Evolutionary conservation across 2,888 invertebrate species (phyloP), one percentile per base, ranked within the genome.

Genomic region (Apoderus coryli): DNA sequence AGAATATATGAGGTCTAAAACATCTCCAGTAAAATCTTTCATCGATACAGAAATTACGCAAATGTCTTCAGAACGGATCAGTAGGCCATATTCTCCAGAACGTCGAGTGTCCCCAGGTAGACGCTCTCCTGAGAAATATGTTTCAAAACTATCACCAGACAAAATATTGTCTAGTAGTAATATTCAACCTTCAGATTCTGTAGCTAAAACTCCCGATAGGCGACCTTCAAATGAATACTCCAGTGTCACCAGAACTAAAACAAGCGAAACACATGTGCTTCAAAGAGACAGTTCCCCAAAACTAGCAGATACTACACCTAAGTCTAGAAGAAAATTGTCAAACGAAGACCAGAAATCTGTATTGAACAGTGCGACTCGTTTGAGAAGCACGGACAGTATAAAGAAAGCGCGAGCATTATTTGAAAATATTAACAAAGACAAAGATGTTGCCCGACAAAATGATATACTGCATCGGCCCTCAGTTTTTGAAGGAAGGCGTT

Each of bases 381-480:
- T 69, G 14, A 62, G 67, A 27, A 69, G 67, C 41, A 69, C 67
- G 25, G 73, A 74, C 42, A 70, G 70, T n/a, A 72, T 77, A 1
- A 67, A 70, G 28, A 71, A 72, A 53, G 77, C 78, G 1, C 77
- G 76, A 53, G 72, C 69, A 22, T 50, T 77, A 19, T 77, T 77
- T 54, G 77, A 78, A 57, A 75, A 67, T 37, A 69, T 72, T 38
- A 34, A 33, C 15, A 59, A 62, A 39, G 45, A 47, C 13, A 45
- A 47, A 36, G 48, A 44, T 44, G 50, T 38, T 39, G 34, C 46
- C 5, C 50, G 57, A 32, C 61, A 60, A 30, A 36, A 24, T 29
- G 65, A 68, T 43, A 65, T 67, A 28, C 47, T 66, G 10, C 61
- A 51, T 22, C 53, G 66, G 34, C 64, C 67, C 2, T 64, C 67